Base-by-base conservation (phyloP, 2,888 invertebrate species). In the Herminia tarsipennalis region DNA sequence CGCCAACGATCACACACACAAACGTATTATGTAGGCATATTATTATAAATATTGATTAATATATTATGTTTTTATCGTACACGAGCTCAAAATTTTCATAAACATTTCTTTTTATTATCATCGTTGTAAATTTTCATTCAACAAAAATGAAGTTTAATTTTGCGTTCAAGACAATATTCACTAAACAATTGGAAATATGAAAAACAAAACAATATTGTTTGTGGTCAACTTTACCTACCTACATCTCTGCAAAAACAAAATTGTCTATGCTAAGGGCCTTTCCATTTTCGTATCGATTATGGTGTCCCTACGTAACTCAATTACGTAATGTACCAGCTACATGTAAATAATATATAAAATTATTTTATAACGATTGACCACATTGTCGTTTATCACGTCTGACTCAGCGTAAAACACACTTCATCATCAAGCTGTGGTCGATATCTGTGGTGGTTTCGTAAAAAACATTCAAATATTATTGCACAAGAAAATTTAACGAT, bases 1-100 rank as follows among this genome's bases (percentile, higher is more conserved):
- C 64, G 61, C 60, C 73, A 66, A 64, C 59, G 59, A 53, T 58
- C 64, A 60, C 56, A 44, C 67, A 63, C 61, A 46, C 48, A 56
- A 37, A 35, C 40, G 46, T 44, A 56, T 63, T n/a, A n/a, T n/a
- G n/a, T n/a, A n/a, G n/a, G n/a, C n/a, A n/a, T n/a, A n/a, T n/a
- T n/a, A n/a, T n/a, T n/a, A n/a, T 33, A 25, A 20, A 21, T 34
- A 40, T 24, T 9, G 8, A 30, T 16, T 17, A n/a, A 40, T 33
- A 12, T 33, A 40, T 32, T 33, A 33, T 4, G 18, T 20, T 33
- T 29, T 41, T 28, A 34, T 28, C 16, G 8, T 6, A 28, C 5
- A n/a, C 16, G 10, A 28, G 12, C 35, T 35, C 28, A 27, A 9
- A 17, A 8, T 33, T 27, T 27, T 10, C 12, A 33, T n/a, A n/a